phyloP scores from a whole-genome alignment of 1,140 invertebrate species.

The Drosophila prosaltans region DNA sequence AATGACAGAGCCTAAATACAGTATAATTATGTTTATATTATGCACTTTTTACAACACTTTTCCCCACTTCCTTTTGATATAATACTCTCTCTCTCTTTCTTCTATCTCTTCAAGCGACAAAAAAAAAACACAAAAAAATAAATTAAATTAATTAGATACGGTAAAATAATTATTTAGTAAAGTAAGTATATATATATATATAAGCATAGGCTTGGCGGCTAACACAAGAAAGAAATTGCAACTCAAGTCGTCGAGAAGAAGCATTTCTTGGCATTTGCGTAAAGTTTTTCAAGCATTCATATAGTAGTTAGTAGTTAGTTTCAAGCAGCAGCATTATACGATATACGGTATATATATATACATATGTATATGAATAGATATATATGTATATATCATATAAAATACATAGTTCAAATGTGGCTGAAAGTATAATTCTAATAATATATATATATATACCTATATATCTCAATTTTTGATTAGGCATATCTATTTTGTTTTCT shows the following conservation, averaged over 20 bases:
- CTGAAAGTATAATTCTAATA: constrained; percentile 66
- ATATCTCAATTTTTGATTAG: constrained; percentile 11
- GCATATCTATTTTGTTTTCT: background rate
- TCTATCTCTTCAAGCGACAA: constrained; percentile 4
- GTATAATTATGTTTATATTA: constrained; percentile 42
- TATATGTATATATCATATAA: constrained; percentile 34
- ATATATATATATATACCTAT: constrained; percentile 28
- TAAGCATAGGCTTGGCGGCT: constrained; percentile 49
- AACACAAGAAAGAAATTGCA: constrained; percentile 26
- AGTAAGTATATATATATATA: constrained; percentile 8
- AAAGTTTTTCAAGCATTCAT: background rate
- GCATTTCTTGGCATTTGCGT: constrained; percentile 1
- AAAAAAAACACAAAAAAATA: constrained; percentile 66
- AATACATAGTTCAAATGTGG: constrained; percentile 66
- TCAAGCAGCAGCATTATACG: constrained; percentile 5
- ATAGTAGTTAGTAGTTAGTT: constrained; percentile 3
- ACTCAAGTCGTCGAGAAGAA: constrained; percentile 2
- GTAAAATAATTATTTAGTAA: background rate
- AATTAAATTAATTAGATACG: constrained; percentile 42
- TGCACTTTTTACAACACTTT: constrained; percentile 68
- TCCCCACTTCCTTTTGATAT: constrained; percentile 41
- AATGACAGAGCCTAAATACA: constrained; percentile 45
- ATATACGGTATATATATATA: constrained; percentile 35
- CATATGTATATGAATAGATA: constrained; percentile 34
- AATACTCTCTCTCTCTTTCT: constrained; percentile 56